phyloP scores from a whole-genome alignment of 2,113 vertebrate genomes.

The Tyto alba region DNA sequence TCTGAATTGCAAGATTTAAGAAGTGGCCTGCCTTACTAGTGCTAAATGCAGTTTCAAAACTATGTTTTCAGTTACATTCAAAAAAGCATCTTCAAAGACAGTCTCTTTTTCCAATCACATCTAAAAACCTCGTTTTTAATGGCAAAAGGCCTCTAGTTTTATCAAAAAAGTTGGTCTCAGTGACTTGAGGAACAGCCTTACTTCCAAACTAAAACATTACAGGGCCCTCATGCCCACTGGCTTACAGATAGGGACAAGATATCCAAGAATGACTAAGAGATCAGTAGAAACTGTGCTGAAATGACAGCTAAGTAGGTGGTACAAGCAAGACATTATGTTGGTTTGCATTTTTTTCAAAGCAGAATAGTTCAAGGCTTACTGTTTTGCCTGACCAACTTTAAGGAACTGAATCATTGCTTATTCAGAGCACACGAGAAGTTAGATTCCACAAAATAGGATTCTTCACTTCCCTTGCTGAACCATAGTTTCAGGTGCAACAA shows the following conservation, averaged over 20 bases:
- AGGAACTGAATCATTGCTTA: background rate
- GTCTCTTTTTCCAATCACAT: background rate
- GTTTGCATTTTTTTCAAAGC: background rate
- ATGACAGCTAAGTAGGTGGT: background rate
- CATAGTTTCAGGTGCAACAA: background rate
- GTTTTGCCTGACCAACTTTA: background rate
- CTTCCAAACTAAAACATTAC: background rate
- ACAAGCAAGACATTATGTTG: background rate
- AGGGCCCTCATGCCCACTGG: background rate
- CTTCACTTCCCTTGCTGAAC: background rate
- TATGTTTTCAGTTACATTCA: background rate
- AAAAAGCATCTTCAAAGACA: background rate
- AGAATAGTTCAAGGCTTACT: background rate
- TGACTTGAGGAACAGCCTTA: background rate
- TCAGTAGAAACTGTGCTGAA: background rate
- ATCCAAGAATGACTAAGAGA: background rate
- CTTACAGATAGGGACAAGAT: background rate
- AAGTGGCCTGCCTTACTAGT: background rate
- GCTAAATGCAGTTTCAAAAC: background rate
- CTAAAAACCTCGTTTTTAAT: background rate
- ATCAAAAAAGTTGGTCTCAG: background rate
- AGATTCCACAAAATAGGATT: background rate
- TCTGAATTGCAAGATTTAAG: background rate
- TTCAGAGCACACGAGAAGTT: background rate
- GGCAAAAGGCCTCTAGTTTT: background rate